A percentile compares a stretch with the other conserved stretches of the same genome.
Conservation (phyloP, 2,797 vertebrate genomes). For the Antennarius maculatus region DNA sequence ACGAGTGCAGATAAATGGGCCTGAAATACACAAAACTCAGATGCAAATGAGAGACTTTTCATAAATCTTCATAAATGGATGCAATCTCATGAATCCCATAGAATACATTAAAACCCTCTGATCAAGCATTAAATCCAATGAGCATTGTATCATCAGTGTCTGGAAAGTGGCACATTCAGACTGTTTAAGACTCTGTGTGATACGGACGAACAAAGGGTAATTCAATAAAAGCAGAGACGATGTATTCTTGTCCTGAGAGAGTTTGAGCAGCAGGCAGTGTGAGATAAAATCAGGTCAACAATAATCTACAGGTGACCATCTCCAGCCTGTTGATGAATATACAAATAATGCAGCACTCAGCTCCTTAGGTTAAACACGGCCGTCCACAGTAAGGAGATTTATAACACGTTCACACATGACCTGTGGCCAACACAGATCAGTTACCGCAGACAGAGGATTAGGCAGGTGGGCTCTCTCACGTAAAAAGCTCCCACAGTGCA, state of each 20-base stretch:
- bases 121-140: conserved; percentile 72
- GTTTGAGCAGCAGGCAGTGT: conserved; percentile 35
- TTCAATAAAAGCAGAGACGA: conserved; percentile 61
- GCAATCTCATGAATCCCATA: conserved; percentile 68
- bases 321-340: conserved; percentile 58
- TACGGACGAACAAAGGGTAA: conserved; percentile 64
- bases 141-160: conserved; percentile 63
- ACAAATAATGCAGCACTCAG: conserved; percentile 44
- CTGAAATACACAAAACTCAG: conserved; percentile 58
- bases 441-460: conserved; percentile 61
- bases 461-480: conserved; percentile 67
- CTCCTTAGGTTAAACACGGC: conserved; percentile 57
- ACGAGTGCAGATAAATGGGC: conserved; percentile 66
- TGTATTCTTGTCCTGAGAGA: conserved; percentile 24
- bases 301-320: conserved; percentile 34
- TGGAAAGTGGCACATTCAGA: conserved; percentile 59
- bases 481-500: conserved; percentile 46
- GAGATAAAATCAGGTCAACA: conserved; percentile 55
- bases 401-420: conserved; percentile 61
- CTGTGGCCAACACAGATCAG: conserved; percentile 56
- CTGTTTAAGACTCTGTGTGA: conserved; percentile 33
- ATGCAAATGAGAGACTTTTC: conserved; percentile 75
- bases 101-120: conserved; percentile 73
- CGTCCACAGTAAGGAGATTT: conserved; percentile 51
- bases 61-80: conserved; percentile 65